Evolutionary conservation across 1,140 invertebrate genomes (phyloP), one percentile per base, ranked within the genome.

Genomic region (Lucilia sericata): DNA sequence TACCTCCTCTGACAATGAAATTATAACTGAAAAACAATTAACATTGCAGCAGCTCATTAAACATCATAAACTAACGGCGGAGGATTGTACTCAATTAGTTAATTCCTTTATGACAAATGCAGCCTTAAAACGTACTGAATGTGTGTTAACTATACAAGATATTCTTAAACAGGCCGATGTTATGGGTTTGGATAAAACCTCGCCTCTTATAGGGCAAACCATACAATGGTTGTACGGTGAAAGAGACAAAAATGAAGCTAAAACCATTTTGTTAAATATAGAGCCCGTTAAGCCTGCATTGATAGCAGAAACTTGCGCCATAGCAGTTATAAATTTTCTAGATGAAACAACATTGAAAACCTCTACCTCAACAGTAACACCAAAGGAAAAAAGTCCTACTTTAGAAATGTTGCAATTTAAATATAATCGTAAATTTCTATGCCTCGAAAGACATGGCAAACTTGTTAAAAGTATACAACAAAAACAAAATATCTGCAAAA

Each of bases 251-350:
- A 85, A 60, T 19, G 87, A 80, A 36, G 86, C 85, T 9, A 84
- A 86, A 1, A 88, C 88, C 78, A 84, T 87, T 14, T 87, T 90
- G 60, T 82, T 87, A n/a, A 86, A 90, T 36, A 89, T 90, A 80
- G 87, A 84, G 2, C 85, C 87, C 0, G 85, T 90, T 36, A 86
- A 90, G 85, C 74, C 83, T 5, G 80, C 75, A n/a, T 82, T 88
- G 0, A 81, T 90, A 25, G 88, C 89, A 0, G 89, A 90, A 75
- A 90, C 89, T 0, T 86, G 87, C 82, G 83, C 87, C 30, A 88
- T 90, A 78, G 84, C 88, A 13, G 89, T 90, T n/a, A 90, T 88
- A 10, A 90, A 90, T 84, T 90, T 90, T 49, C 82, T 90, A 12
- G 88, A 90, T 70, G 86, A 87, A 5, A 21, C 55, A 0, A 17